These are phyloP conservation scores for Centropus bengalensis DNA, from an alignment of 2,113 vertebrate species.

Conservation along the genomic window DNA sequence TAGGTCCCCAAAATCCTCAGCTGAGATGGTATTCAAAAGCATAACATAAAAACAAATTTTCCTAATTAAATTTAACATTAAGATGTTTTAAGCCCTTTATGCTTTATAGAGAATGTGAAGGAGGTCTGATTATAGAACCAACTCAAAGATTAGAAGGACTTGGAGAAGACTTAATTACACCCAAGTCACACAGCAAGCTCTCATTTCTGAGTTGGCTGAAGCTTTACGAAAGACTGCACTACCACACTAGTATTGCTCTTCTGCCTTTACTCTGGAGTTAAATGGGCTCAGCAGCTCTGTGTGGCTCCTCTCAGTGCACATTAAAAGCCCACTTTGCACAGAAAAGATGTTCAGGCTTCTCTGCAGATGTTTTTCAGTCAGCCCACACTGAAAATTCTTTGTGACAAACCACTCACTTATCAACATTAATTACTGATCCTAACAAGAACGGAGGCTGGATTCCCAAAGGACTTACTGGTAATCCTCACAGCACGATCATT, in stretches of 20 bases:
- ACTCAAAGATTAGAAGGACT: background rate
- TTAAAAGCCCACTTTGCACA: background rate
- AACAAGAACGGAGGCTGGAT: background rate
- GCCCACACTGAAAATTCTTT: background rate
- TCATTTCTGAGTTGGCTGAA: background rate
- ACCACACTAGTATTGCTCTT: fast-evolving
- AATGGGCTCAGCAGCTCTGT: background rate
- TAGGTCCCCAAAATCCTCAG: background rate
- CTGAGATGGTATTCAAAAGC: background rate
- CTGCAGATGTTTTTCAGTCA: background rate
- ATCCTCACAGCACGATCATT: conserved; percentile 94
- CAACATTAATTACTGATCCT: background rate
- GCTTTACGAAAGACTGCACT: background rate
- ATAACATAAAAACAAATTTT: background rate
- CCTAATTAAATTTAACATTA: background rate
- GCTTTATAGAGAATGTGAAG: background rate
- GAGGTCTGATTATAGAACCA: background rate
- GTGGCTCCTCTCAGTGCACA: background rate
- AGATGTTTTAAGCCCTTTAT: background rate
- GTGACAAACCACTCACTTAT: background rate
- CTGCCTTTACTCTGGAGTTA: background rate
- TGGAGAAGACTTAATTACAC: background rate
- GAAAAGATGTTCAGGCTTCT: background rate
- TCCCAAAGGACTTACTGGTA: conserved; percentile 85
- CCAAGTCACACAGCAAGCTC: background rate